Base-by-base conservation (phyloP, 2,888 invertebrate species). In the Noctua fimbriata region DNA sequence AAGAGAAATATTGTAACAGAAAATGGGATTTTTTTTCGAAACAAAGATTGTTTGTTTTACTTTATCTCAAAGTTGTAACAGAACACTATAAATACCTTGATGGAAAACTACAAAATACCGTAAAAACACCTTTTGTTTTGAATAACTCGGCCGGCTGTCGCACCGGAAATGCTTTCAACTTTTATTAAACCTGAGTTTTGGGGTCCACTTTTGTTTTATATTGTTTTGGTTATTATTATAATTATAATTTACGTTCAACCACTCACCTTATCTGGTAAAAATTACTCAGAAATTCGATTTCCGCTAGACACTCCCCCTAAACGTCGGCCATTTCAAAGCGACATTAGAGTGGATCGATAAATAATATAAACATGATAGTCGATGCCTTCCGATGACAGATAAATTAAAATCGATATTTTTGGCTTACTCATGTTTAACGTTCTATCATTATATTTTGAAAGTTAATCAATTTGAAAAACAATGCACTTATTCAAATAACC, bases 241-340 rank as follows among this genome's bases (percentile, higher is more conserved):
- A 82, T 55, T 78, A 66, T 52, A 85, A 83, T 85, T 89, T 83
- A 81, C 70, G n/a, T 78, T 67, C 78, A 89, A 83, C 89, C 84
- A 91, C 95, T 94, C 88, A 95, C 95, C 93, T 91, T 93, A 90
- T 85, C 90, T 88, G 89, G 91, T 93, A 93, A 91, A 93, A 93
- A 92, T 89, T 93, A 94, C 93, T 90, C 91, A 92, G 91, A 94
- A 94, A 93, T 92, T 89, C 88, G 87, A 94, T 94, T 94, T 95
- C 93, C 92, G 90, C 92, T 92, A 95, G 96, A 95, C 96, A 97
- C 96, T 96, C 96, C 96, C 96, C 96, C 95, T 96, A 97, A 92
- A 96, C 94, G 96, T 96, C 96, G 95, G 96, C 96, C 96, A 97
- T 96, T 96, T 96, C 96, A 95, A 94, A 95, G 95, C 95, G 94